phyloP scores from a whole-genome alignment of 2,113 vertebrate genomes.

The Thinocorus orbignyianus region DNA sequence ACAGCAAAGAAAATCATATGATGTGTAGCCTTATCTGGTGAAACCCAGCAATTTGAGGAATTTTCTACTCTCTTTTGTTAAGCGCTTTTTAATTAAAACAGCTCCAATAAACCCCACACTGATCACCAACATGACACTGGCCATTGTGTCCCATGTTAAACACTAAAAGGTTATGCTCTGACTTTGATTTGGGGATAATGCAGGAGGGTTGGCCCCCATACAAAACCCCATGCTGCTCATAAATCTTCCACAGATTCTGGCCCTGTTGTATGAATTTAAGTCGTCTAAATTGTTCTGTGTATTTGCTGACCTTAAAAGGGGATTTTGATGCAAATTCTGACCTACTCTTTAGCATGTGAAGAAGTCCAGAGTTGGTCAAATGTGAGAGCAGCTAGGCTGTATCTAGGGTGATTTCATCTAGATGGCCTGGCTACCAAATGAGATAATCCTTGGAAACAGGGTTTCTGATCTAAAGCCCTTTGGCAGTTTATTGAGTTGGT shows the following conservation, averaged over 20 bases:
- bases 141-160: neutral
- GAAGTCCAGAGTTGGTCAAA: neutral
- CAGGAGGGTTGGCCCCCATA: neutral
- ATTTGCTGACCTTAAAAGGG: conserved; percentile 25
- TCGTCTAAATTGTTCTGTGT: neutral
- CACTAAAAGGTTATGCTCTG: neutral
- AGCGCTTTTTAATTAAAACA: neutral
- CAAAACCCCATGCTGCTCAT: neutral
- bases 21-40: neutral
- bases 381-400: neutral
- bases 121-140: too few relatives aligned
- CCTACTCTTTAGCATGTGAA: neutral
- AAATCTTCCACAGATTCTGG: neutral
- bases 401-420: neutral
- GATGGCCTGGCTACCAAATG: neutral
- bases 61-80: neutral
- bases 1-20: neutral
- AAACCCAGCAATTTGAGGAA: neutral
- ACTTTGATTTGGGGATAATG: neutral
- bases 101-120: neutral
- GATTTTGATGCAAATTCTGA: conserved; percentile 52
- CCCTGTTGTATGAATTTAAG: neutral
- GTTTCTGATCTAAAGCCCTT: neutral
- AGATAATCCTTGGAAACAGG: neutral
- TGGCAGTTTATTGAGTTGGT: neutral